phyloP scores from a whole-genome alignment of 1,140 invertebrate species.

The Popillia japonica region DNA sequence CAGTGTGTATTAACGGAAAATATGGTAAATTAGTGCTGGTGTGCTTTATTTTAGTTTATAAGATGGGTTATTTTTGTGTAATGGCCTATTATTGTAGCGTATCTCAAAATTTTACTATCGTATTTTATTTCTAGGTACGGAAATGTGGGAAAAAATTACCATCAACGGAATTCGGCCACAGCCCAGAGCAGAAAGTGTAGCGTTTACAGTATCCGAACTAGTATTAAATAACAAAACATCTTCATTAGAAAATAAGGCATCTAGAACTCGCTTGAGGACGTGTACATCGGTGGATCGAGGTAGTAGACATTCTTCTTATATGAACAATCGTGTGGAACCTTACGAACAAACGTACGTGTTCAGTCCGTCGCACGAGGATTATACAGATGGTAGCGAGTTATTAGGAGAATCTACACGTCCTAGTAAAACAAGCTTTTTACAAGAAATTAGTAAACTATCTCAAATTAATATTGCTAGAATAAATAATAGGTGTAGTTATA shows the following conservation, averaged over 20 bases:
- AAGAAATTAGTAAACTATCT: conserved; percentile 78
- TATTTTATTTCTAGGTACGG: conserved; percentile 66
- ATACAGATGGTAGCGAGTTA: conserved; percentile 56
- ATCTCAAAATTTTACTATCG: not conserved
- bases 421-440: conserved; percentile 65
- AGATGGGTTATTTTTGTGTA: too few species aligned
- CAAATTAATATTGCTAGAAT: conserved; percentile 75
- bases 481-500: conserved; percentile 75
- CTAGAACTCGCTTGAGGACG: conserved; percentile 54
- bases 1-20: too few species aligned
- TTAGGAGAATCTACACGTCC: conserved; percentile 43
- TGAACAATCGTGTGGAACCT: conserved; percentile 58
- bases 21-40: too few species aligned
- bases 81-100: too few species aligned
- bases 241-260: conserved; percentile 55
- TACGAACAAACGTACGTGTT: conserved; percentile 61
- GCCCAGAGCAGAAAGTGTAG: conserved; percentile 72
- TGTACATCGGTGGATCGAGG: conserved; percentile 56
- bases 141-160: conserved; percentile 80
- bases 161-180: conserved; percentile 75
- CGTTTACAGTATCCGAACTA: conserved; percentile 68
- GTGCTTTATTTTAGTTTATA: too few species aligned
- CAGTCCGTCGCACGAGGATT: conserved; percentile 59
- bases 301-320: conserved; percentile 59
- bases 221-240: conserved; percentile 55